These are phyloP conservation scores for Chloroceryle aenea DNA, from an alignment of 2,113 vertebrate species.

Conservation along the genomic window DNA sequence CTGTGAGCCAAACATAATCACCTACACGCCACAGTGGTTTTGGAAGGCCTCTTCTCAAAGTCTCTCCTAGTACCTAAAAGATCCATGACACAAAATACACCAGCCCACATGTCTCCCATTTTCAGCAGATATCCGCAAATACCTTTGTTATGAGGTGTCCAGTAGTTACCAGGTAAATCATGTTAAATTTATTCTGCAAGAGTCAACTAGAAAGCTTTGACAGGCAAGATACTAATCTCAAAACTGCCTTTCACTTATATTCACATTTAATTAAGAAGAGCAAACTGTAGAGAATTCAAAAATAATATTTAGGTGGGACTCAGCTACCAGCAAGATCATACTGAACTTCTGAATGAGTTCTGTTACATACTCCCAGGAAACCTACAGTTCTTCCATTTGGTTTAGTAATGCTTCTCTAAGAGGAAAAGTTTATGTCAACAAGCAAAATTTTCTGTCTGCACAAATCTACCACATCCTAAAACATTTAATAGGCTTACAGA, in stretches of 20 bases:
- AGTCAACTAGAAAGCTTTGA: background rate
- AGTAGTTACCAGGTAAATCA: background rate
- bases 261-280: background rate
- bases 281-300: background rate
- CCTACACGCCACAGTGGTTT: background rate
- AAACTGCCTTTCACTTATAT: background rate
- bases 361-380: background rate
- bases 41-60: background rate
- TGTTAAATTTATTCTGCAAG: background rate
- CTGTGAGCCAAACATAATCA: background rate
- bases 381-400: background rate
- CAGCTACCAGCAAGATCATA: background rate
- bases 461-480: background rate
- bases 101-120: background rate
- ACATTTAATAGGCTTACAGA: fast-evolving
- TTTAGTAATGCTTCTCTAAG: background rate
- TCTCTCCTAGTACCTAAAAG: background rate
- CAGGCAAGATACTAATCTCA: background rate
- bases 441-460: background rate
- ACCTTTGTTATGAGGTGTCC: background rate
- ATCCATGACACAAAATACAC: background rate
- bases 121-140: background rate
- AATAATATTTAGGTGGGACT: background rate
- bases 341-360: background rate
- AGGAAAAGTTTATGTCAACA: background rate